A percentile compares a stretch with the other conserved stretches of the same genome.
These are phyloP conservation scores for Anguilla pacifica DNA, from an alignment of 2,797 vertebrate genomes.

Conservation along the genomic window DNA sequence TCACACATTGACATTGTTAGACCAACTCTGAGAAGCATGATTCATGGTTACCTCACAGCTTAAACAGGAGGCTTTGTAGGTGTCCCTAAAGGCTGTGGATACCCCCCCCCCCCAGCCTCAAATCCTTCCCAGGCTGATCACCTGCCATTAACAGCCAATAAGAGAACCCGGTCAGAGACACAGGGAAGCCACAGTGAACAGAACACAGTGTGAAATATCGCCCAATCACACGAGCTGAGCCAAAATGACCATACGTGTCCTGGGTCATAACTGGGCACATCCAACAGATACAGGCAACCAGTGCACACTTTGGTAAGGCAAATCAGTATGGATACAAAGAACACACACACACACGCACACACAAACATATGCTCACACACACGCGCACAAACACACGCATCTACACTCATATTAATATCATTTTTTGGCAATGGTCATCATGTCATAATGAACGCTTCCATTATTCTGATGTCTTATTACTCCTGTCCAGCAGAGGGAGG, in stretches of 20 bases:
- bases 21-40: constrained; percentile 10
- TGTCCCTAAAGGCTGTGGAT: neutral
- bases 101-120: too few relatives aligned
- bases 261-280: too few relatives aligned
- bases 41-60: neutral
- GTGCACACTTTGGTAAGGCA: neutral
- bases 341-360: neutral
- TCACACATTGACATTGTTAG: constrained; percentile 26
- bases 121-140: too few relatives aligned
- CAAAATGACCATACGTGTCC: neutral
- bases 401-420: neutral
- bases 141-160: too few relatives aligned
- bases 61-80: neutral
- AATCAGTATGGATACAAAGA: neutral
- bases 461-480: too few relatives aligned
- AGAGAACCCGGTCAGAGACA: neutral
- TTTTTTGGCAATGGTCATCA: too few relatives aligned
- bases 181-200: neutral
- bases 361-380: neutral
- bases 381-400: neutral
- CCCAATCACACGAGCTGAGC: neutral
- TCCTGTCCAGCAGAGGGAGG: too few relatives aligned
- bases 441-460: too few relatives aligned
- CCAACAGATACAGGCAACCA: neutral
- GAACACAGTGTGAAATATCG: neutral